Base-by-base conservation (phyloP, 92 coral and sea anemone species). In the Zoanthus gigantus region DNA sequence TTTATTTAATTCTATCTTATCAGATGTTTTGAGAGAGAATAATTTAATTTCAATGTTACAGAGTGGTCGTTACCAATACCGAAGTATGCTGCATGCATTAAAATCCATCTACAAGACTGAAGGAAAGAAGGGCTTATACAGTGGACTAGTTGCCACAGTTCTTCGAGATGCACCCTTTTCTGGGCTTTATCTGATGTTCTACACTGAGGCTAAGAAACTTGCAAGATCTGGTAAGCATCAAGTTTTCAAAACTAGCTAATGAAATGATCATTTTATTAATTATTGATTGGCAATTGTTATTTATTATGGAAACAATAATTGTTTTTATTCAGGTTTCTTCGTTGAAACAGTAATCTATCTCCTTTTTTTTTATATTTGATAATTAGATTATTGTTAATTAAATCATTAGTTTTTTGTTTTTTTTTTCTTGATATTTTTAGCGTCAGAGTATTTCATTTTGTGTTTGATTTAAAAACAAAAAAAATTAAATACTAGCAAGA, bases 81-180 rank as follows among this genome's bases (percentile, higher is more conserved):
- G 86, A 75, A 93, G 96, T 66, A 96, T 97, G 91, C 76, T 81
- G 32, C 86, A 92, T 90, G 99, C 98, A 68, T 78, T 97, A 23
- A 88, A 53, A 5, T 91, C 98, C 57, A 97, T 97, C 87, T 97
- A 96, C 95, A 87, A 78, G 90, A 91, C 83, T 18, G 99, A 97
- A 92, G 99, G 99, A 32, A 90, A 95, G 15, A 90, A 83, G 86
- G 99, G 99, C 14, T 56, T 95, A 42, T 95, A 97, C 56, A 94
- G 99, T 93, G 99, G 99, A 29, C 48, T 95, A 75, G 18, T 97
- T 37, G 96, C 98, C 28, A 97, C 99, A 46, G 94, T 97, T 45
- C 93, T 96, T 13, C 93, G 99, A 2, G 99, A 97, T 92, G 99
- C 97, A 6, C 98, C 99, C 23, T 97, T 95, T 83, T 97, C 99